These are phyloP conservation scores for Trypoxylon attenuatum DNA, from an alignment of 2,888 invertebrate genomes.

Conservation along the genomic window DNA sequence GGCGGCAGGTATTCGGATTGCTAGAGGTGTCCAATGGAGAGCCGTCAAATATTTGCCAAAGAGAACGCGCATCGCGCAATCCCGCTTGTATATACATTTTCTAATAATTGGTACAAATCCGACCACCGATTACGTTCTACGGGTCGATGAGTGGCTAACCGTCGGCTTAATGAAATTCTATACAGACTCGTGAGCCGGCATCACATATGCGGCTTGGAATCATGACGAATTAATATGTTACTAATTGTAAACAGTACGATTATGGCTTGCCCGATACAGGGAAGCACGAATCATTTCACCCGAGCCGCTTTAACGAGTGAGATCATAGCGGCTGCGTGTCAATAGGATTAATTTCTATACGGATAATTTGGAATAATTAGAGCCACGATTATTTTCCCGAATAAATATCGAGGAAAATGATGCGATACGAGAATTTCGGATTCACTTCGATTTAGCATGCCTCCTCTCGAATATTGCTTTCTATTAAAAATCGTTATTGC, in stretches of 20 bases:
- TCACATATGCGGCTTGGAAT: constrained; percentile 42
- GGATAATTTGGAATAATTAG: constrained; percentile 53
- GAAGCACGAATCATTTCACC: constrained; percentile 37
- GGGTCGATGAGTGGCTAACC: constrained; percentile 60
- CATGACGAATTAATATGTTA: constrained; percentile 55
- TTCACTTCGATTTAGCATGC: constrained; percentile 26
- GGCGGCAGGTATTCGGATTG: constrained; percentile 29
- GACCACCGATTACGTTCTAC: constrained; percentile 58
- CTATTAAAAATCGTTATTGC: no score
- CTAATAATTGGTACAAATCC: constrained; percentile 60
- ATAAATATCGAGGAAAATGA: constrained; percentile 18
- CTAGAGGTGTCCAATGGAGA: constrained; percentile 52
- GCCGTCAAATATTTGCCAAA: constrained; percentile 54
- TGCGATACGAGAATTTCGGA: constrained; percentile 6
- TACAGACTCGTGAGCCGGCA: constrained; percentile 44
- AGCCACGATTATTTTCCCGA: constrained; percentile 26
- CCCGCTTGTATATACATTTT: constrained; percentile 55
- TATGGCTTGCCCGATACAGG: constrained; percentile 32
- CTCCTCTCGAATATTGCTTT: background rate
- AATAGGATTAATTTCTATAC: constrained; percentile 54
- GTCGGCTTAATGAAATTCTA: constrained; percentile 61
- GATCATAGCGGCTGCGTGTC: constrained; percentile 49
- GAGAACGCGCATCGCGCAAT: constrained; percentile 44
- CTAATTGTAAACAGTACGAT: constrained; percentile 57
- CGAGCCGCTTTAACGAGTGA: constrained; percentile 47